Evolutionary conservation across 2,113 vertebrate genomes (phyloP), one percentile per base, ranked within the genome.

Genomic region (Rallus limicola): DNA sequence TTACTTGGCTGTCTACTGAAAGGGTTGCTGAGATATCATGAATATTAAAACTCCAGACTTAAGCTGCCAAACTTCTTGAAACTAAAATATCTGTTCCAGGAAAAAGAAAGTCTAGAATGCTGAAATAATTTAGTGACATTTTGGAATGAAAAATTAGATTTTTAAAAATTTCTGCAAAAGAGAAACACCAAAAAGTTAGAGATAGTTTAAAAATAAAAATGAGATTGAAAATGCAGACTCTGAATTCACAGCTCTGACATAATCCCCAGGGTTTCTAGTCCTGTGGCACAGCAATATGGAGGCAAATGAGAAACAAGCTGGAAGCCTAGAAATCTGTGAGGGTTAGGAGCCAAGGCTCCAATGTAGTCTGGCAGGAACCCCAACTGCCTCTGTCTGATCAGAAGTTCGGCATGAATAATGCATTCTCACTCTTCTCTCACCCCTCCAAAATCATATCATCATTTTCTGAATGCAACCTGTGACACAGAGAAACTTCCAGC

Each of bases 171-270:
- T 75, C 31, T 94, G 23, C 16, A 52, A 63, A 74, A 67, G 6
- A 56, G 9, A 59, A 68, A 67, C 55, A 1, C 28, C 67, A 59
- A 83, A 72, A 81, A 77, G 34, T 19, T 72, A 83, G 7, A 67
- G 9, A 20, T 24, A 16, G 18, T 86, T 90, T 95, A 92, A 93
- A 97, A 88, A 93, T 96, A 90, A 83, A 93, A 84, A 46, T 42
- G 40, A 69, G 26, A 12, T 46, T 77, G 67, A 65, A 92, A 88
- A 92, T 80, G 58, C 24, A 90, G 63, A 33, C 8, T 91, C n/a
- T 53, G 21, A 88, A 92, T 72, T 88, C 82, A 92, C 72, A 95
- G 56, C 82, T 77, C 59, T 88, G 55, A 81, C 23, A 70, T 76
- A 80, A 90, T 44, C 76, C 55, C 46, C 52, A 67, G 72, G 63